Percentiles rank a stretch among this genome's conserved stretches.
phyloP scores from a whole-genome alignment of 2,113 vertebrate species.

The Protobothrops mucrosquamatus region DNA sequence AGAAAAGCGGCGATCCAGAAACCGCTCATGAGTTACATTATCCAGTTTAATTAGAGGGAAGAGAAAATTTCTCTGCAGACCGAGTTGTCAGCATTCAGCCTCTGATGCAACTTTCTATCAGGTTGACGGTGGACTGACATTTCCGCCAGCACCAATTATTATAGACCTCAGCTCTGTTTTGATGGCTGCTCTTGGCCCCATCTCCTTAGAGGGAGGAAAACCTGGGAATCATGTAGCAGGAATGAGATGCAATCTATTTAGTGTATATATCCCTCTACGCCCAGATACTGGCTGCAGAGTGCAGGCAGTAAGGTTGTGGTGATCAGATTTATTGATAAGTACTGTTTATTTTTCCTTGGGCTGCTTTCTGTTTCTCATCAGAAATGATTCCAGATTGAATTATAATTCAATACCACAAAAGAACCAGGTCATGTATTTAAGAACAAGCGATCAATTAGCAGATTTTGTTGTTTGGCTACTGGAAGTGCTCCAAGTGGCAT shows the following conservation, averaged over 20 bases:
- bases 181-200: neutral
- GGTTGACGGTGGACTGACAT: constrained; percentile 29
- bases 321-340: neutral
- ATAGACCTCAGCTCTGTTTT: neutral
- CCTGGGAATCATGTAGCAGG: neutral
- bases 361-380: neutral
- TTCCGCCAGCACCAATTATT: constrained; percentile 37
- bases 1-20: constrained; percentile 67
- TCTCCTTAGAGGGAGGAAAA: neutral
- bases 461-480: neutral
- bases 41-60: constrained; percentile 72
- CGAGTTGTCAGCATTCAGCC: constrained; percentile 52
- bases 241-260: neutral
- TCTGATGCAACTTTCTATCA: constrained; percentile 49
- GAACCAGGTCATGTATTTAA: neutral
- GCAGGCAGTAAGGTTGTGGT: neutral
- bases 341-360: neutral
- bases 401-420: neutral
- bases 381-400: neutral
- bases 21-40: constrained; percentile 67
- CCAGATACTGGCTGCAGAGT: neutral
- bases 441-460: neutral
- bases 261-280: accelerated
- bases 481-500: neutral
- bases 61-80: constrained; percentile 57